Evolutionary conservation across 1,140 invertebrate species (phyloP).

Genomic region (Lucilia cuprina): DNA sequence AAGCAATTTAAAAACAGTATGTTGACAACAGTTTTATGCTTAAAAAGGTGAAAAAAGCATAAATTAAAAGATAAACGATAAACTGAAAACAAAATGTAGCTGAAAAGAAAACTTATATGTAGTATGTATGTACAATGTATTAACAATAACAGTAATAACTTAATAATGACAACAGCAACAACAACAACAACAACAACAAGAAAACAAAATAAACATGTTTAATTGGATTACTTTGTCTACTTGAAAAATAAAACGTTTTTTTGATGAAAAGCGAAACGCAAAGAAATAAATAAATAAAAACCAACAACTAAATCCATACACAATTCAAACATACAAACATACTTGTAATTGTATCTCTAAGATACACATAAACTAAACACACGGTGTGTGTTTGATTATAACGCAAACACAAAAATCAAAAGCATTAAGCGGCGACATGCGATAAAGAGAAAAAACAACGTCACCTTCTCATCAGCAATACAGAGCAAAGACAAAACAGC

Average conservation of each 20-base stretch:
- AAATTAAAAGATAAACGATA: not conserved
- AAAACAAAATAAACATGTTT: slow-evolving; percentile 10
- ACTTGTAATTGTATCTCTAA: not conserved
- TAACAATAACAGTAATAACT: not conserved
- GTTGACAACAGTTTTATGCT: not conserved
- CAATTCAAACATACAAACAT: not conserved
- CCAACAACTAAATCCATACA: too few relatives aligned
- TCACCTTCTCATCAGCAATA: not conserved
- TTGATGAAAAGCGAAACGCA: not conserved
- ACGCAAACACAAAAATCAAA: not conserved
- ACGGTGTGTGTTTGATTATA: not conserved
- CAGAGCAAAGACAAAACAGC: not conserved
- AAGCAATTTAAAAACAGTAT: too few relatives aligned
- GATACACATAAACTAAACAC: not conserved
- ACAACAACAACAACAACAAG: not conserved
- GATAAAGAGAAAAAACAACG: not conserved
- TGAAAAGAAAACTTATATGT: not conserved
- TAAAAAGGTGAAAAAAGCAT: not conserved
- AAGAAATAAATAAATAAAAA: not conserved
- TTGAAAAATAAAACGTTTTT: not conserved
- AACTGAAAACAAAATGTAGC: not conserved
- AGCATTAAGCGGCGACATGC: not conserved
- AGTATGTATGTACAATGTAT: too few relatives aligned
- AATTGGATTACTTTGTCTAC: slow-evolving; percentile 9
- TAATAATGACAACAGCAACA: not conserved